phyloP scores from a whole-genome alignment of 2,888 invertebrate species.

The Drosophila helvetica region DNA sequence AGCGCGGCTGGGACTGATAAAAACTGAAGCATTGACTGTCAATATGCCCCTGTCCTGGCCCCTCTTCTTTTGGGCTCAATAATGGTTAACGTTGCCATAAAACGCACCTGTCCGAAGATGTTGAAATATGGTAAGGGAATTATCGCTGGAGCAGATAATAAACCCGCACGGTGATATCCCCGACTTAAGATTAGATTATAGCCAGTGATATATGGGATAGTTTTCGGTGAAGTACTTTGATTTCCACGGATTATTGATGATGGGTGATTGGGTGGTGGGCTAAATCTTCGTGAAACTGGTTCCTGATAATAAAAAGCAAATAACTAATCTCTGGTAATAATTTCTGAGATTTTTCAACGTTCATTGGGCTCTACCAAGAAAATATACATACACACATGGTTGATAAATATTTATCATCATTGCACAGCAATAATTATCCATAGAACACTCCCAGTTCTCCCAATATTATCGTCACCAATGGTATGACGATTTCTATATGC shows the following conservation, averaged over 20 bases:
- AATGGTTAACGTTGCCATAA: conserved; percentile 38
- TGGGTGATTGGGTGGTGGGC: conserved; percentile 14
- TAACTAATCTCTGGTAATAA: conserved; percentile 8
- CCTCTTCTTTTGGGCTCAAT: neutral
- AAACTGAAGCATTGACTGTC: conserved; percentile 45
- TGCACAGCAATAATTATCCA: neutral
- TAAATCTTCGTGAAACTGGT: neutral
- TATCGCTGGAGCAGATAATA: conserved; percentile 33
- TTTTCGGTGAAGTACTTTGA: conserved; percentile 9
- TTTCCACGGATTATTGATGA: conserved; percentile 21
- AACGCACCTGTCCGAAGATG: conserved; percentile 19
- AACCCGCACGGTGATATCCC: conserved; percentile 17
- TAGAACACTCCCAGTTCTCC: neutral
- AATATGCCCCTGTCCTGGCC: conserved; percentile 21
- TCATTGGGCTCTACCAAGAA: neutral
- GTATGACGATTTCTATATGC: conserved; percentile 11
- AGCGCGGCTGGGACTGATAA: conserved; percentile 61
- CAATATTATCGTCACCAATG: neutral
- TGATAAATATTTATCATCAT: neutral
- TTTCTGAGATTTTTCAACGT: neutral
- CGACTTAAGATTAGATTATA: conserved; percentile 42
- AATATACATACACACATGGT: no score
- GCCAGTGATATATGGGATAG: conserved; percentile 27
- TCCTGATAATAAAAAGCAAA: conserved; percentile 4
- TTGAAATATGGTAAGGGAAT: conserved; percentile 27